Evolutionary conservation across 2,113 vertebrate species (phyloP).

Genomic region (Physeter macrocephalus): DNA sequence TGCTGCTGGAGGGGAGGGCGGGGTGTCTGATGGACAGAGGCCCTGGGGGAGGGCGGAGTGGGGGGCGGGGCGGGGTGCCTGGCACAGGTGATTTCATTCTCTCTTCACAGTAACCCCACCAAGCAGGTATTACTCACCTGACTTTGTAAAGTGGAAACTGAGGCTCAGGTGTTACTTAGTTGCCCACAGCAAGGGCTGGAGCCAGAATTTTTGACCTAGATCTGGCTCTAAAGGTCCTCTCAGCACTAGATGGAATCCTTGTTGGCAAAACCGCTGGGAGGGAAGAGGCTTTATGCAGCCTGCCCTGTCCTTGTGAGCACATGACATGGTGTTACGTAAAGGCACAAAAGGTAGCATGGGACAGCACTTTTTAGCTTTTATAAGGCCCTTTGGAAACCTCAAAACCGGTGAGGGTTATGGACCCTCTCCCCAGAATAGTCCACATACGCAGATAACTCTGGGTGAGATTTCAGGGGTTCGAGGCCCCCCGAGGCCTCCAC

Average conservation of each 20-base stretch:
- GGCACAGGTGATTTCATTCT: not conserved
- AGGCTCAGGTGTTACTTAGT: not conserved
- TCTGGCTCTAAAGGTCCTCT: not conserved
- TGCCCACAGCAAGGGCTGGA: not conserved
- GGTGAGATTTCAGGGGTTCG: not conserved
- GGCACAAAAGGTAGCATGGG: not conserved
- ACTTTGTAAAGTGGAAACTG: not conserved
- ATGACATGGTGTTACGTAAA: rapidly evolving
- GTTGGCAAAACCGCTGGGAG: not conserved
- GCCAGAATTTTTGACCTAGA: not conserved
- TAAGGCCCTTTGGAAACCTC: not conserved
- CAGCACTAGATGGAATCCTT: not conserved
- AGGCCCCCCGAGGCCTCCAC: not conserved
- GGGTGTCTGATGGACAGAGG: not conserved
- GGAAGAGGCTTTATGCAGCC: not conserved
- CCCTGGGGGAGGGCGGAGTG: not conserved
- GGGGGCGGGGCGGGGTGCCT: not conserved
- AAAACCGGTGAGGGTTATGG: not conserved
- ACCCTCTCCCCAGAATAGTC: not conserved
- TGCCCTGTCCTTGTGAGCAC: not conserved
- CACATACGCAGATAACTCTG: not conserved
- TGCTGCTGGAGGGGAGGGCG: not conserved
- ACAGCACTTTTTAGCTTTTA: not conserved
- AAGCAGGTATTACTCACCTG: not conserved
- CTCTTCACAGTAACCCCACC: not conserved